These are phyloP conservation scores for Carassius auratus DNA, from an alignment of 2,113 vertebrate genomes.

Conservation along the genomic window DNA sequence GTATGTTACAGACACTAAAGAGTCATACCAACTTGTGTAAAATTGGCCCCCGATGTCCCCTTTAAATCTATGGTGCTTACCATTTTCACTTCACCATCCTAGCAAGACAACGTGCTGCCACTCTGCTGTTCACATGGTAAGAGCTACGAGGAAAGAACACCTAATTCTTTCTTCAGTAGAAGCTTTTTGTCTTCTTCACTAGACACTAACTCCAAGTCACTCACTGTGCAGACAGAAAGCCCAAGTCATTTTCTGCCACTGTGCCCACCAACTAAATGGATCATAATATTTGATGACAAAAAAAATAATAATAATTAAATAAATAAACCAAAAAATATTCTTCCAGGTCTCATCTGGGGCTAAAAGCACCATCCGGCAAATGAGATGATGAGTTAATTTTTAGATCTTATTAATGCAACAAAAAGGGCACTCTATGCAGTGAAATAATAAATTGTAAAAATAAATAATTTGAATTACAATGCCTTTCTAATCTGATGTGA, in stretches of 20 bases:
- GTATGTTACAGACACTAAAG: too few relatives aligned
- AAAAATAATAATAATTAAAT: neutral
- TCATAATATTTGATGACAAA: slow-evolving; percentile 9
- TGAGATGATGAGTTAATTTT: neutral
- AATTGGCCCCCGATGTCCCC: too few relatives aligned
- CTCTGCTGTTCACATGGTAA: slow-evolving; percentile 2
- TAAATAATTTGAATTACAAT: too few relatives aligned
- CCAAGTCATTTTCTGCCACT: slow-evolving; percentile 14
- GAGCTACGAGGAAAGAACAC: neutral
- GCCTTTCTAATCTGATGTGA: neutral
- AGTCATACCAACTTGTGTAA: too few relatives aligned
- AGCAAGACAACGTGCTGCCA: neutral
- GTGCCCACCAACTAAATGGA: neutral
- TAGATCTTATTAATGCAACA: neutral
- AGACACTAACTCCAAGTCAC: neutral
- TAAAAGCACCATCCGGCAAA: neutral
- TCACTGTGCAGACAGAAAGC: neutral
- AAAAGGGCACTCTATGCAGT: neutral
- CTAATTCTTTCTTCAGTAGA: neutral
- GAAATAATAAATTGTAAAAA: neutral
- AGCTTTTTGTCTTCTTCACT: slow-evolving; percentile 2
- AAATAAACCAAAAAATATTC: neutral
- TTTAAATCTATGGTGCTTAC: slow-evolving; percentile 7
- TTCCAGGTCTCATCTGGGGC: neutral
- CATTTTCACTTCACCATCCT: neutral